phyloP scores from a whole-genome alignment of 1,140 invertebrate genomes.

The Drosophila sechellia region DNA sequence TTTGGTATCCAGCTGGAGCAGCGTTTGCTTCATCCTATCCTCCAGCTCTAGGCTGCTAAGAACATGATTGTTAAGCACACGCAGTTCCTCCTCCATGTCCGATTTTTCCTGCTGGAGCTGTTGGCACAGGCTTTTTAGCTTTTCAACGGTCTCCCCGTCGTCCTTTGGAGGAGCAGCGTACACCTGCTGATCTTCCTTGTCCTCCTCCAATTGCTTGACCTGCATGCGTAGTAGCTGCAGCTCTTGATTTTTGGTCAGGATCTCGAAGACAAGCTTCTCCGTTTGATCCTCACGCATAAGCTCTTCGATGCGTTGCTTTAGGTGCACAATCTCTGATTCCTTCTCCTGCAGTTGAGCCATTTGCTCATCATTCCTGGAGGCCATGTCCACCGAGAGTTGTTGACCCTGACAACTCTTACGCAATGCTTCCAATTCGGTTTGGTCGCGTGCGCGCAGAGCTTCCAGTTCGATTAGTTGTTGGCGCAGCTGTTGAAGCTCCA shows the following conservation, averaged over 20 bases:
- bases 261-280: slow-evolving; percentile 77
- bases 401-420: slow-evolving; percentile 6
- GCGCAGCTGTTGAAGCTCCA: neutral
- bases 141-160: slow-evolving; percentile 7
- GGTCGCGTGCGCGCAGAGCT: neutral
- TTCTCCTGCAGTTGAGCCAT: slow-evolving; percentile 71
- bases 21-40: slow-evolving; percentile 73
- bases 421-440: slow-evolving; percentile 28
- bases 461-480: neutral
- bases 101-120: slow-evolving; percentile 64
- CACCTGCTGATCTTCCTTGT: slow-evolving; percentile 29
- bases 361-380: slow-evolving; percentile 49
- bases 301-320: slow-evolving; percentile 84
- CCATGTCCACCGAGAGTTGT: neutral
- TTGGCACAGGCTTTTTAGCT: slow-evolving; percentile 44
- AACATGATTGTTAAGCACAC: slow-evolving; percentile 83
- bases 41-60: slow-evolving; percentile 73
- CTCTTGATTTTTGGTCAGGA: slow-evolving; percentile 83
- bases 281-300: slow-evolving; percentile 84
- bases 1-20: slow-evolving; percentile 77
- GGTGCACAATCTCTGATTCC: slow-evolving; percentile 81
- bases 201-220: slow-evolving; percentile 67
- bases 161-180: neutral
- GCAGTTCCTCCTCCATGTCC: slow-evolving; percentile 81
- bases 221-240: slow-evolving; percentile 70